These are phyloP conservation scores for Melanostoma mellinum DNA, from an alignment of 2,888 invertebrate species.

Conservation along the genomic window DNA sequence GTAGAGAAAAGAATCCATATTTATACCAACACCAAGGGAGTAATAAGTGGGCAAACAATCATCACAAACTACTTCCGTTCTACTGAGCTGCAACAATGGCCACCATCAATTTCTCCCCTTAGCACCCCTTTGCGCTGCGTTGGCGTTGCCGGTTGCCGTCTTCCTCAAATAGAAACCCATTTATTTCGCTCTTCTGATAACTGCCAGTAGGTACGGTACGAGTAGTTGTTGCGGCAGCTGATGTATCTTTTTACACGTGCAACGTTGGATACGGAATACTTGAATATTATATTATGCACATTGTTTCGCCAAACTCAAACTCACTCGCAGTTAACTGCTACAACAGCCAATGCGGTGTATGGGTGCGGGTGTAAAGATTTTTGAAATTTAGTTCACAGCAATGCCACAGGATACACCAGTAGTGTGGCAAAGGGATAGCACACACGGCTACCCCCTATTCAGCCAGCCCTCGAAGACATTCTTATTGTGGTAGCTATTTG, in stretches of 20 bases:
- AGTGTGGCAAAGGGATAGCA: slow-evolving; percentile 4
- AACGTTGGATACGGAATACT: slow-evolving; percentile 57
- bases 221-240: slow-evolving; percentile 48
- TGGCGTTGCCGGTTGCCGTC: not conserved
- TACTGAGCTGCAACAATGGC: slow-evolving; percentile 47
- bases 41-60: slow-evolving; percentile 68
- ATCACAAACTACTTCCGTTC: slow-evolving; percentile 69
- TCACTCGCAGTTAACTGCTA: slow-evolving; percentile 37
- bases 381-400: slow-evolving; percentile 65
- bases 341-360: not conserved
- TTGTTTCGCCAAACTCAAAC: slow-evolving; percentile 57
- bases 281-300: slow-evolving; percentile 64
- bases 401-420: slow-evolving; percentile 57
- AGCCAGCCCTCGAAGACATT: slow-evolving; percentile 50
- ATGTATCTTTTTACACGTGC: slow-evolving; percentile 51
- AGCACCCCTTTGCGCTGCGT: not conserved
- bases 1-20: slow-evolving; percentile 14
- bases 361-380: slow-evolving; percentile 50
- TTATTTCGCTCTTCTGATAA: slow-evolving; percentile 60
- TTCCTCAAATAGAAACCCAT: slow-evolving; percentile 48
- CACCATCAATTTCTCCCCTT: not conserved
- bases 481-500: slow-evolving; percentile 63
- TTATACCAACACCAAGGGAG: slow-evolving; percentile 12
- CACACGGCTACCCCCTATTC: slow-evolving; percentile 37
- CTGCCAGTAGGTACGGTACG: slow-evolving; percentile 7